These are phyloP conservation scores for Drosophila rufa DNA, from an alignment of 1,140 invertebrate species.

Conservation along the genomic window DNA sequence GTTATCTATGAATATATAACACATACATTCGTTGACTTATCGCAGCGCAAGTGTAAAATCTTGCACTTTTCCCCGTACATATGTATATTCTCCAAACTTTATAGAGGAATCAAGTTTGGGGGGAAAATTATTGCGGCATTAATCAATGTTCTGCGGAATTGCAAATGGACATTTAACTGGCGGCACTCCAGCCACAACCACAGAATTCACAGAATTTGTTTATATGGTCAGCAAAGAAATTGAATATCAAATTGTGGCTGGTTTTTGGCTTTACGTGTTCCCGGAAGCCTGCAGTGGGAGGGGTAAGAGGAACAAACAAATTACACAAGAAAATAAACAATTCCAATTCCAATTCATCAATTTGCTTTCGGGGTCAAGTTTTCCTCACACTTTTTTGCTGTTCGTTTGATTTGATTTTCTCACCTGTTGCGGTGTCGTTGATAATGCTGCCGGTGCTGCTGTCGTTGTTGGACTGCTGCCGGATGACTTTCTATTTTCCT, in stretches of 20 bases:
- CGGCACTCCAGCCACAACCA: neutral
- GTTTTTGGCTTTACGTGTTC: conserved; percentile 17
- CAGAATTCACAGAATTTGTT: conserved; percentile 17
- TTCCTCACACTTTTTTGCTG: neutral
- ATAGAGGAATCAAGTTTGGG: neutral
- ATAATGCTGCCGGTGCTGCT: conserved; percentile 10
- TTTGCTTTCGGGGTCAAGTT: conserved; percentile 28
- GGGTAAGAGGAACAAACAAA: conserved; percentile 1
- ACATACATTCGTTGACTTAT: conserved; percentile 11
- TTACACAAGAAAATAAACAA: conserved; percentile 32
- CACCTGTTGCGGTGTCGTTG: conserved; percentile 56
- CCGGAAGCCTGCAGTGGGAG: neutral
- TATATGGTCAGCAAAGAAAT: conserved; percentile 23
- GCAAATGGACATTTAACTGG: conserved; percentile 1
- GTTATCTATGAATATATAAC: neutral
- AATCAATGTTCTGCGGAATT: conserved; percentile 29
- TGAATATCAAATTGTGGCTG: conserved; percentile 12
- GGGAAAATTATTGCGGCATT: conserved; percentile 8
- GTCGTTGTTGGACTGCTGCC: conserved; percentile 41
- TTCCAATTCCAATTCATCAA: conserved; percentile 29
- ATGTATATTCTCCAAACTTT: no score
- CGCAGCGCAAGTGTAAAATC: neutral
- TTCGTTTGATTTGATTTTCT: conserved; percentile 36
- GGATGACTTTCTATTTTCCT: conserved; percentile 57
- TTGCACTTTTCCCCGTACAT: conserved; percentile 12